Percentiles rank a stretch among this genome's conserved stretches.
Conservation (phyloP, 2,113 vertebrate species). For the Acrocephalus kingi region DNA sequence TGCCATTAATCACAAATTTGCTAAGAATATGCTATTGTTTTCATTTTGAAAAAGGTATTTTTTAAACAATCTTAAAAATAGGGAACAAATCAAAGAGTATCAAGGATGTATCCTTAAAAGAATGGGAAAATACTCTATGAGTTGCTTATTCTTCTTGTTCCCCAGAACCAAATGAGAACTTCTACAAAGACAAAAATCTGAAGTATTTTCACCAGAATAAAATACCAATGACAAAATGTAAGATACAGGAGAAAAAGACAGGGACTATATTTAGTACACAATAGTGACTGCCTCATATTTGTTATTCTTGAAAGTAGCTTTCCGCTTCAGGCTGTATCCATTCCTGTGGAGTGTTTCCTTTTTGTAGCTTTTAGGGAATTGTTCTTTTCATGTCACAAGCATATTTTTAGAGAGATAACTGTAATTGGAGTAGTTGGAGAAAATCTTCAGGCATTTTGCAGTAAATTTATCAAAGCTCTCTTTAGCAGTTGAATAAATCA, state of each 20-base stretch:
- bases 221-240: neutral
- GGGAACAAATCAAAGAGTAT: neutral
- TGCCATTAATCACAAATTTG: neutral
- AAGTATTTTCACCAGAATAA: neutral
- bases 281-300: neutral
- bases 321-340: neutral
- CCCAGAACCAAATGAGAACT: neutral
- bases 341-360: neutral
- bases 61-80: neutral
- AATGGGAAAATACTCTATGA: neutral
- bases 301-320: neutral
- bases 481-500: neutral
- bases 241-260: neutral
- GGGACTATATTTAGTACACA: neutral
- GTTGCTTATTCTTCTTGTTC: neutral
- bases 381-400: neutral
- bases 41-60: neutral
- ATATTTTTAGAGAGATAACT: neutral
- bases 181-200: neutral
- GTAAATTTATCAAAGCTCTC: neutral
- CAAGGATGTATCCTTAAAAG: neutral
- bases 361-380: neutral
- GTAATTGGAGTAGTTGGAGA: neutral
- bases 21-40: neutral
- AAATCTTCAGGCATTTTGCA: neutral